Percentiles rank a stretch among this genome's conserved stretches.
phyloP scores from a whole-genome alignment of 2,888 invertebrate genomes.

The Leptopterna dolabrata region DNA sequence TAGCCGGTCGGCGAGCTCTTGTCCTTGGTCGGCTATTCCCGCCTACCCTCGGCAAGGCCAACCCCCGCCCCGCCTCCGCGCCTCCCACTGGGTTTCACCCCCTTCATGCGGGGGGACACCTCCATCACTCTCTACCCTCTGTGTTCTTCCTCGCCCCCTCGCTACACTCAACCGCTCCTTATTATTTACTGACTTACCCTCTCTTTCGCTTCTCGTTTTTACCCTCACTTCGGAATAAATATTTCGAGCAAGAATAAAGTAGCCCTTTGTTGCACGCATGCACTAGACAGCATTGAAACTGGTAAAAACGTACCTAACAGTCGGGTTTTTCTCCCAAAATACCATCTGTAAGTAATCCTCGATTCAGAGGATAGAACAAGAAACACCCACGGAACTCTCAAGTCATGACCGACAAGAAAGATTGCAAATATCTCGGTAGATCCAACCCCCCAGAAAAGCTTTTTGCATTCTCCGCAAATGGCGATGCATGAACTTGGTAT shows the following conservation, averaged over 20 bases:
- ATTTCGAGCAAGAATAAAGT: constrained; percentile 40
- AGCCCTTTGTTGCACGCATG: constrained; percentile 13
- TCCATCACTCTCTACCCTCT: not conserved
- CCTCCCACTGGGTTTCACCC: not conserved
- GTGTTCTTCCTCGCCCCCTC: not conserved
- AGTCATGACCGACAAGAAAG: not conserved
- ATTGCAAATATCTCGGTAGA: too few relatives aligned
- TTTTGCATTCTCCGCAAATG: too few relatives aligned
- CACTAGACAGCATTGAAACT: constrained; percentile 2
- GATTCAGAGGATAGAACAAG: not conserved
- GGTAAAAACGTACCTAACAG: not conserved
- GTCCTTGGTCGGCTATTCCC: constrained; percentile 60
- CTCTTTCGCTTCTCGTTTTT: not conserved
- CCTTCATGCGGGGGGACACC: too few relatives aligned
- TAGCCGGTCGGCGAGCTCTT: constrained; percentile 42
- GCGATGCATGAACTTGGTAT: too few relatives aligned
- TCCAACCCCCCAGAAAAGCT: too few relatives aligned
- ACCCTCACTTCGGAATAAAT: constrained; percentile 1
- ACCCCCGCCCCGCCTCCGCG: not conserved
- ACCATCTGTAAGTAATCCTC: not conserved
- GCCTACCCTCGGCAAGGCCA: constrained; percentile 55
- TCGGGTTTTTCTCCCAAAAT: not conserved
- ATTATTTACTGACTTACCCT: constrained; percentile 34
- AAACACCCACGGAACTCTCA: not conserved
- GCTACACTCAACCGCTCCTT: constrained; percentile 1